Base-by-base conservation (phyloP, 2,113 vertebrate genomes). In the Sceloporus undulatus region DNA sequence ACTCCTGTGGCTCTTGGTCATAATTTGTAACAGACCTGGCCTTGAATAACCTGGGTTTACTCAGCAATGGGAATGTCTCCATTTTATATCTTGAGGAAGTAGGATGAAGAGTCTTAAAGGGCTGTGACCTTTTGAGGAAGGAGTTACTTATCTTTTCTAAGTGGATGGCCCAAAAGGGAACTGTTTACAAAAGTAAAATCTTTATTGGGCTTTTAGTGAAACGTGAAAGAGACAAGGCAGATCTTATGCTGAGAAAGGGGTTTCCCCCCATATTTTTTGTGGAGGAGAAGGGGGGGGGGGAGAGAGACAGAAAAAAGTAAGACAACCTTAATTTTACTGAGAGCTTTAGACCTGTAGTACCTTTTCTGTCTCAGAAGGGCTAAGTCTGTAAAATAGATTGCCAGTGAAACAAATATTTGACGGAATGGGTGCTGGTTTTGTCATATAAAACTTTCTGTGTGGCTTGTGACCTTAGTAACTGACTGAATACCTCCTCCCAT, bases 181-280 rank as follows among this genome's bases (percentile, higher is more conserved):
- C 71, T 93, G 82, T 83, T 95, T 92, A 91, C 82, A 92, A 91
- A 92, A 34, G 2, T 1, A 70, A n/a, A 66, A 83, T 25, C 92
- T 96, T 95, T 95, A 95, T 94, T 88, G 84, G 93, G 52, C 10
- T 92, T 93, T 92, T 90, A 88, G 76, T 87, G 93, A 91, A 76
- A 27, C 25, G 89, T 90, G 7, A 7, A 91, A 91, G 86, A 90
- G 85, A 74, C 85, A 78, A 91, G 71, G 14, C 0, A n/a, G 21
- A 70, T 40, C 40, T 3, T 27, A 13, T 6, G 5, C 81, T 62
- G 34, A 0, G 19, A 54, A 23, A 68, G 38, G 9, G 4, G 77
- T 34, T 42, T n/a, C 14, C 13, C 13, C 2, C 9, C 10, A 7
- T 3, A 34, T 34, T 34, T 34, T 34, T 7, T 25, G 4, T 48